Evolutionary conservation across 2,797 vertebrate genomes (phyloP), one percentile per base, ranked within the genome.

Genomic region (Ceyx erithaca): DNA sequence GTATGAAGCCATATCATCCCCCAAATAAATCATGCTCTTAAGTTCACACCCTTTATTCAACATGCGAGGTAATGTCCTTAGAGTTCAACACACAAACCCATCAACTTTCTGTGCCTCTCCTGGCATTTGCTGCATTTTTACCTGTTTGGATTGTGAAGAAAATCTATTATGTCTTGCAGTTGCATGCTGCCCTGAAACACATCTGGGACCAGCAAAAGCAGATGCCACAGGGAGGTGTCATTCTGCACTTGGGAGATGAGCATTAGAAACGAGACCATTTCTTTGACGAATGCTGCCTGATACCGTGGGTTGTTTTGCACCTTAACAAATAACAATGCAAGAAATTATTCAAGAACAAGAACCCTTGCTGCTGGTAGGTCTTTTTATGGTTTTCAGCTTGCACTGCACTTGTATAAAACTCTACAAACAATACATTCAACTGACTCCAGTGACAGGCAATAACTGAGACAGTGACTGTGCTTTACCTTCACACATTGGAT

Each of bases 201-300:
- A 28, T 97, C 95, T 63, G 98, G 97, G 58, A 96, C 85, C 87
- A 95, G 96, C 15, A 98, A 92, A 35, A 98, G 96, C 43, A 97
- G 79, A 40, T 97, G 96, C 98, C 98, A 98, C 55, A 98, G n/a
- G 23, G 94, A 92, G 10, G 85, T 93, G 75, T 97, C 96, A 46
- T 97, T 97, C 86, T 98, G 98, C 61, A 98, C 89, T 90, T 93
- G 86, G 40, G 97, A 96, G 84, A 97, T 4, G 58, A 97, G 91
- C 4, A 33, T 96, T 17, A 98, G 90, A 19, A 95, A 94, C 0
- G 92, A 95, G 52, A 94, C 85, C 57, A 97, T 75, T 69, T 97
- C 97, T 2, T 79, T 92, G 71, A 98, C 95, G 9, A 97, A 94
- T 6, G 71, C 61, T 86, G 90, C 89, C 94, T 97, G 97, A 69